Evolutionary conservation across 2,113 vertebrate species (phyloP).

Genomic region (Recurvirostra avosetta): DNA sequence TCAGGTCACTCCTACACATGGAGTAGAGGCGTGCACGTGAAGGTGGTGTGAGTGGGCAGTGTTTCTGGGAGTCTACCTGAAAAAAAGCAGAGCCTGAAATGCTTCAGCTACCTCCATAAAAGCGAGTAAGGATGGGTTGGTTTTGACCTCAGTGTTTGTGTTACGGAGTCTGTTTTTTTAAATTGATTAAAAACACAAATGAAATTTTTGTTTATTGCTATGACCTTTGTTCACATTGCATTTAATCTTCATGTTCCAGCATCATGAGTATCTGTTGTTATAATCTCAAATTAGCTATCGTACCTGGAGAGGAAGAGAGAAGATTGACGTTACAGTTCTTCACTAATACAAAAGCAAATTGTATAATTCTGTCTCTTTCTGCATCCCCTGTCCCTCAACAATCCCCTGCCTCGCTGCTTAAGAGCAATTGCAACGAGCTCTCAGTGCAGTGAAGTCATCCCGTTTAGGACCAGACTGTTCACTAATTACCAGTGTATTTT

Average conservation of each 20-base stretch:
- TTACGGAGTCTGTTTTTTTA: not conserved
- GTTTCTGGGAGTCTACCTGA: not conserved
- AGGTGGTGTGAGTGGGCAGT: not conserved
- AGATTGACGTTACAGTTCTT: not conserved
- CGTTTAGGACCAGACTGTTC: not conserved
- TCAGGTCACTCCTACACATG: rapidly evolving
- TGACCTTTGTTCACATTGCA: not conserved
- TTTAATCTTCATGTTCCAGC: not conserved
- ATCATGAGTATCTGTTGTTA: not conserved
- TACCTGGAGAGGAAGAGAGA: not conserved
- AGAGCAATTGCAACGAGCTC: not conserved
- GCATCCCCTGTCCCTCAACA: not conserved
- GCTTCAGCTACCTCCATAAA: not conserved
- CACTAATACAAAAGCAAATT: not conserved
- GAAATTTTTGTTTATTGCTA: not conserved
- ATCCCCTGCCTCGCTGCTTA: rapidly evolving
- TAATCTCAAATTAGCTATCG: not conserved
- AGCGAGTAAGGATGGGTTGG: not conserved
- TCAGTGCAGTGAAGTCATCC: not conserved
- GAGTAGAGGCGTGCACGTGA: rapidly evolving
- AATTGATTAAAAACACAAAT: not conserved
- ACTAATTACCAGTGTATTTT: not conserved
- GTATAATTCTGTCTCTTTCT: not conserved
- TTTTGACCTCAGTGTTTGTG: not conserved
- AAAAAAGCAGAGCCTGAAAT: not conserved